Base-by-base conservation (phyloP, 2,113 vertebrate species). In the Phalacrocorax carbo region DNA sequence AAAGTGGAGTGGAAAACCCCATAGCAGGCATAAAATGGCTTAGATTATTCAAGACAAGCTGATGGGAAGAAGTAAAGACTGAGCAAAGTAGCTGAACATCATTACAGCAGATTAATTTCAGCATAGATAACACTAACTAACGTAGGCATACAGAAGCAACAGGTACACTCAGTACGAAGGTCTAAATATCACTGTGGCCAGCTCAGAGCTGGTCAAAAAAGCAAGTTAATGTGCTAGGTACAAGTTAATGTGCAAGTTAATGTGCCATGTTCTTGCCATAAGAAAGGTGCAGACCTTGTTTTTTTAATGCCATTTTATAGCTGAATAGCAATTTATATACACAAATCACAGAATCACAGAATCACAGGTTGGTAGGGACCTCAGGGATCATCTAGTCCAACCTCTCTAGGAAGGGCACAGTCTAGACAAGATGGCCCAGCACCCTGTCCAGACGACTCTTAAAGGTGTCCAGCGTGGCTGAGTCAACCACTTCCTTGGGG, bases 251-350 rank as follows among this genome's bases (percentile, higher is more conserved):
- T 54, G 30, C 11, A 61, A 49, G 23, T 61, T 77, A 61, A 38
- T 36, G 40, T 68, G 42, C 34, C 30, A 8, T 26, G 27, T 75
- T 86, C 49, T 77, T 77, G 13, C 57, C 12, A 32, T 71, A 66
- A 68, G 40, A 86, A 73, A 58, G 7, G 25, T 29, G 32, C 6
- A 51, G n/a, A 48, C 10, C 18, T 82, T 0, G 0, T 1, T 0
- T 23, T 73, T 71, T 78, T 51, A 71, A 84, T 36, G 54, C 1
- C 23, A 7, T 62, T 95, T 86, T 42, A 26, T 40, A 80, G 13
- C 7, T 60, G 29, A 64, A 44, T 38, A 9, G 13, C 9, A 52
- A 34, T 62, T 62, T 78, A 46, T 36, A 58, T 34, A 57, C 8
- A 2, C 23, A 34, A 38, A 38, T 38, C 38, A 38, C 10, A 38